These are phyloP conservation scores for Coracopsis vasa DNA, from an alignment of 2,113 vertebrate genomes.

Conservation along the genomic window DNA sequence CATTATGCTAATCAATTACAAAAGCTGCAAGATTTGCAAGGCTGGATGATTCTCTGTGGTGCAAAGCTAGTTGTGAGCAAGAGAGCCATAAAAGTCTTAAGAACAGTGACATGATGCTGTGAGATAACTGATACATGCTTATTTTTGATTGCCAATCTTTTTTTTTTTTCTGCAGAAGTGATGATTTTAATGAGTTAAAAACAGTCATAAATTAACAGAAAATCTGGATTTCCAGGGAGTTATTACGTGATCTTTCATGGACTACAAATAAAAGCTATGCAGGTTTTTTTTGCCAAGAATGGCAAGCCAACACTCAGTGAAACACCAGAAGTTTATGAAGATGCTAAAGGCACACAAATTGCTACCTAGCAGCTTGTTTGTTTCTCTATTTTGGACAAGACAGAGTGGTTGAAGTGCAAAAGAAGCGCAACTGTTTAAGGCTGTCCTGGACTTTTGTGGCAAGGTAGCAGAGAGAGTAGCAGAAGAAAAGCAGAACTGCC, in stretches of 20 bases:
- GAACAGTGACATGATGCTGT: not conserved
- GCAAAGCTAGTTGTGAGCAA: not conserved
- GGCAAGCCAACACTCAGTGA: not conserved
- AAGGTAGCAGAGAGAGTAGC: not conserved
- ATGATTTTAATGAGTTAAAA: not conserved
- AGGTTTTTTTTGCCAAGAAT: not conserved
- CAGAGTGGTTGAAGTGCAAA: not conserved
- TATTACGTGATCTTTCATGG: not conserved
- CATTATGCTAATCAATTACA: not conserved
- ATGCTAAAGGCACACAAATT: not conserved
- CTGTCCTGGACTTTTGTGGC: not conserved
- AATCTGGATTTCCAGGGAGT: not conserved
- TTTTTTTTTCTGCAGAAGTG: not conserved
- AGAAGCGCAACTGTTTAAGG: not conserved
- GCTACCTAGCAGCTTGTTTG: not conserved
- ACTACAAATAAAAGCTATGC: not conserved
- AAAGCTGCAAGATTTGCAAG: not conserved
- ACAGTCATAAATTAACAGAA: not conserved
- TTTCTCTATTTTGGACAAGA: not conserved
- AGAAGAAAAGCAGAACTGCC: not conserved
- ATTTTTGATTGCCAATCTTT: not conserved
- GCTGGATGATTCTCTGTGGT: not conserved
- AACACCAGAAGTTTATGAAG: not conserved
- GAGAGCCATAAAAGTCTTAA: not conserved
- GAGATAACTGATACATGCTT: not conserved